A percentile compares a stretch with the other conserved stretches of the same genome.
phyloP scores from a whole-genome alignment of 2,888 invertebrate genomes.

The Ctenicera cuprea region DNA sequence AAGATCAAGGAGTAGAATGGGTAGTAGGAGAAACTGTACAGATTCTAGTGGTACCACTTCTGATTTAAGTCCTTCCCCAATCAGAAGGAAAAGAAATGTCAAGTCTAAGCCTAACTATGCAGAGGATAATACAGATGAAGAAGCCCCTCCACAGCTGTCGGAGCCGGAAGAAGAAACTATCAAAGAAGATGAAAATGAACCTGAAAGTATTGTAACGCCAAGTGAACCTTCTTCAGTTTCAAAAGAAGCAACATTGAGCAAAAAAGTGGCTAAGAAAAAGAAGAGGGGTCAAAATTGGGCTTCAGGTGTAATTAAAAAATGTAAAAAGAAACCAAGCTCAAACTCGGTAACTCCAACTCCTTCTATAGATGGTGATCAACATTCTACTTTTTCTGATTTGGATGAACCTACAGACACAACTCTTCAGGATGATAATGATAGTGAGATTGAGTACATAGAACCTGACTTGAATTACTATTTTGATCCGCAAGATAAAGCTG shows the following conservation, averaged over 20 bases:
- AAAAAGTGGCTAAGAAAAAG: conserved; percentile 37
- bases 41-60: conserved; percentile 1
- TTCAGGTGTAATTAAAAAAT: conserved; percentile 64
- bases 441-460: conserved; percentile 32
- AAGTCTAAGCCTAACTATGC: conserved; percentile 38
- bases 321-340: conserved; percentile 62
- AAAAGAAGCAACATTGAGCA: not conserved
- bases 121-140: conserved; percentile 38
- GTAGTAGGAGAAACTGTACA: not conserved
- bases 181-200: conserved; percentile 6
- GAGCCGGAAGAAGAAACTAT: not conserved
- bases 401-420: not conserved
- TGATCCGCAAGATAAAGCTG: conserved; percentile 69
- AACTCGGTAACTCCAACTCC: conserved; percentile 31
- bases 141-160: not conserved
- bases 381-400: not conserved
- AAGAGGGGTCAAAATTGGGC: conserved; percentile 57
- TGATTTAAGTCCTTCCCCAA: not conserved
- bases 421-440: not conserved
- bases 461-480: conserved; percentile 73
- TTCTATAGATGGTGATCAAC: conserved; percentile 46
- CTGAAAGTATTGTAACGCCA: not conserved
- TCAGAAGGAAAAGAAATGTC: conserved; percentile 6
- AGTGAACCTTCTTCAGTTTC: not conserved
- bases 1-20: not conserved